Conservation (phyloP, 2,888 invertebrate species). For the Leucania comma region DNA sequence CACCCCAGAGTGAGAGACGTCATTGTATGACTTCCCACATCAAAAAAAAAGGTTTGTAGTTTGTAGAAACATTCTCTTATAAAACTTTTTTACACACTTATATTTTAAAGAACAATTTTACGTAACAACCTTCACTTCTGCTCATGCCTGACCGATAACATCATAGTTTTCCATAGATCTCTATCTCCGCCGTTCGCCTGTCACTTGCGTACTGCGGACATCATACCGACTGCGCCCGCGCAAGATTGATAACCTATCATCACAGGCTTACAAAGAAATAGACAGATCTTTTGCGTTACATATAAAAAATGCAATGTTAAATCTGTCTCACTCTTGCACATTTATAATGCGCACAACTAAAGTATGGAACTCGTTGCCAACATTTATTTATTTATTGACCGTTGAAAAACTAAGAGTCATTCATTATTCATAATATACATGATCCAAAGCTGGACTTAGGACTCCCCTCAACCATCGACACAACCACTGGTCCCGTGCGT, state of each 20-base stretch:
- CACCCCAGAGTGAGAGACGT: too few species aligned
- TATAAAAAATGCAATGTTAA: not conserved
- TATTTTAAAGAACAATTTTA: conserved; percentile 10
- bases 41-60: too few species aligned
- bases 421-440: too few species aligned
- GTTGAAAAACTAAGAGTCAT: too few species aligned
- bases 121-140: conserved; percentile 34
- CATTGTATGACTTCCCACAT: too few species aligned
- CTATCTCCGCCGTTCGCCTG: conserved; percentile 40
- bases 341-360: not conserved
- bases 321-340: not conserved
- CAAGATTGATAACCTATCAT: conserved; percentile 75
- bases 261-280: conserved; percentile 60
- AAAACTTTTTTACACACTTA: not conserved
- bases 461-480: too few species aligned
- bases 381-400: too few species aligned
- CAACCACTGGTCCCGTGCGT: too few species aligned
- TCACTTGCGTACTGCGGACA: conserved; percentile 63
- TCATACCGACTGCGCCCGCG: conserved; percentile 72
- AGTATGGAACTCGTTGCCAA: not conserved
- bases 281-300: conserved; percentile 27
- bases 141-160: conserved; percentile 18
- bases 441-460: too few species aligned
- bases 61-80: too few species aligned
- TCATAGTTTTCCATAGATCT: conserved; percentile 36